These are phyloP conservation scores for Columba livia DNA, from an alignment of 2,113 vertebrate species.

Conservation along the genomic window DNA sequence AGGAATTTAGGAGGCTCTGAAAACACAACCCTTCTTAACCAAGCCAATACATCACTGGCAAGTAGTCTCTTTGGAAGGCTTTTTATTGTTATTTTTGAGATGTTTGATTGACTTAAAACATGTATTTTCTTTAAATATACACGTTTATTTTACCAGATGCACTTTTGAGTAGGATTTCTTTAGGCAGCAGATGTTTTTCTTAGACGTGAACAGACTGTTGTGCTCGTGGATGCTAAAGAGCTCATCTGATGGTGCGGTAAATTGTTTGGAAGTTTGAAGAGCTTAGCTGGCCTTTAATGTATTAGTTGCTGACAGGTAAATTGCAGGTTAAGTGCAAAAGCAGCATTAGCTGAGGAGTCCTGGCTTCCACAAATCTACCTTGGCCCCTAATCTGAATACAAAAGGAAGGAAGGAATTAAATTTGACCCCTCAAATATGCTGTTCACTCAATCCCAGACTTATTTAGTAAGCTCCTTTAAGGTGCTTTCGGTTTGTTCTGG, in stretches of 20 bases:
- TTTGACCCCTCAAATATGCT: conserved; percentile 85
- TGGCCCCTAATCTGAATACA: conserved; percentile 96
- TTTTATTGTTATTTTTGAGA: conserved; percentile 59
- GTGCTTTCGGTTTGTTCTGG: conserved; percentile 81
- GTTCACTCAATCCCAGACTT: conserved; percentile 83
- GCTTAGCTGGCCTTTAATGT: conserved; percentile 64
- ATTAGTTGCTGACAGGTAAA: conserved; percentile 91
- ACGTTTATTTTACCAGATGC: conserved; percentile 31
- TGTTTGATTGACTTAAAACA: conserved; percentile 31
- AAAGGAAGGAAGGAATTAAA: conserved; percentile 90
- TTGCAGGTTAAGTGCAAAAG: conserved; percentile 95
- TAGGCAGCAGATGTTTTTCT: conserved; percentile 34
- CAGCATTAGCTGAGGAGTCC: conserved; percentile 86
- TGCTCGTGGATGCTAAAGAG: conserved; percentile 17
- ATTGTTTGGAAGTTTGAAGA: conserved; percentile 70
- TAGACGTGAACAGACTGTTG: background rate
- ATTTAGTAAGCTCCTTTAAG: conserved; percentile 73
- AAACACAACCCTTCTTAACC: conserved; percentile 71
- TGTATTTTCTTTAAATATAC: conserved; percentile 20
- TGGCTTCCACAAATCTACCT: conserved; percentile 89
- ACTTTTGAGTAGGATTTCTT: conserved; percentile 12
- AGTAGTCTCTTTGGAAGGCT: conserved; percentile 37
- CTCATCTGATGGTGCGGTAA: conserved; percentile 38
- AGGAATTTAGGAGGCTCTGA: conserved; percentile 69
- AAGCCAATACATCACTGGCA: conserved; percentile 66